Conservation (phyloP, 2,888 invertebrate species). For the Coleophora deauratella region DNA sequence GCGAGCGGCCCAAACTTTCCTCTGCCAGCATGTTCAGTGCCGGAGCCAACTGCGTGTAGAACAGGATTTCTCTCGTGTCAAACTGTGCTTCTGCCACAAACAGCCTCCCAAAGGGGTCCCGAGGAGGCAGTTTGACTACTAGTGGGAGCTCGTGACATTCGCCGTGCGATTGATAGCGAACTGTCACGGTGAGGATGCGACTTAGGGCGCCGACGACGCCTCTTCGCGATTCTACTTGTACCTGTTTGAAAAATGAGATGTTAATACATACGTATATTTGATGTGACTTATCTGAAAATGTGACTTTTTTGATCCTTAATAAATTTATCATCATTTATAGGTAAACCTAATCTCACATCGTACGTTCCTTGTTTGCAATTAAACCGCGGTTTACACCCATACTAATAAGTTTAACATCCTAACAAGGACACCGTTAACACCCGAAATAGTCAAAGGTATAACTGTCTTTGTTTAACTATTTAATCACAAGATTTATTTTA, state of each 20-base stretch:
- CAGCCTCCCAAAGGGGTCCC: constrained; percentile 84
- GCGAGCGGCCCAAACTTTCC: constrained; percentile 64
- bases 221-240: constrained; percentile 64
- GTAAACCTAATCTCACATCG: too few species aligned
- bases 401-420: too few species aligned
- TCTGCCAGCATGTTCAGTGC: constrained; percentile 80
- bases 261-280: not conserved
- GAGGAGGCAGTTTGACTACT: constrained; percentile 84
- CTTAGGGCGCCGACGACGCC: constrained; percentile 84
- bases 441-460: too few species aligned
- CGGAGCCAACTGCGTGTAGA: constrained; percentile 85
- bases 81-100: constrained; percentile 89
- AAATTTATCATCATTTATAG: too few species aligned
- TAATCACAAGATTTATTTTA: too few species aligned
- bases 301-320: too few species aligned
- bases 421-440: too few species aligned
- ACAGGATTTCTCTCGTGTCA: constrained; percentile 86
- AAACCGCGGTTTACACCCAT: too few species aligned
- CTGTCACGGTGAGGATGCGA: constrained; percentile 83
- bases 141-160: constrained; percentile 59
- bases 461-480: too few species aligned
- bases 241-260: constrained; percentile 23
- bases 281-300: not conserved
- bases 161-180: constrained; percentile 72
- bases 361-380: too few species aligned